Percentiles rank a stretch among this genome's conserved stretches.
Evolutionary conservation across 2,797 vertebrate genomes (phyloP).

Genomic region (Carduelis carduelis): DNA sequence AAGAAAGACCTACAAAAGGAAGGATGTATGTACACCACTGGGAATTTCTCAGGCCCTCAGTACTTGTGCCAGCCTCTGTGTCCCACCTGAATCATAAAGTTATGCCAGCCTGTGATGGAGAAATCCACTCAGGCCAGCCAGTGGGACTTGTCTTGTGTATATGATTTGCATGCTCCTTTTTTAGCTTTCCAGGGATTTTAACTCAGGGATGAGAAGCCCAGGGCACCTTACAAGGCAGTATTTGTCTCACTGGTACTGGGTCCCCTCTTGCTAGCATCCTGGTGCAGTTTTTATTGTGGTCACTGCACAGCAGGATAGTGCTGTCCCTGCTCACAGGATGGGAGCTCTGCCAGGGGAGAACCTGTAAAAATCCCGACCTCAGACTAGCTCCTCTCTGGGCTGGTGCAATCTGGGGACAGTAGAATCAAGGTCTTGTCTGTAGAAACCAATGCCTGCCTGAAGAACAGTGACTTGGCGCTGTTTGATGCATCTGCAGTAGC

Average conservation of each 20-base stretch:
- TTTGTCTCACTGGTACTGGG: background rate
- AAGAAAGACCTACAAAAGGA: background rate
- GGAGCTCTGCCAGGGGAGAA: background rate
- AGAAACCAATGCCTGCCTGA: background rate
- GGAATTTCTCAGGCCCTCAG: background rate
- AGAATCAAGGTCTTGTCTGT: background rate
- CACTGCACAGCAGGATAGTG: background rate
- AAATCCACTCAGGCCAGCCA: background rate
- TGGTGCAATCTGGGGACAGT: background rate
- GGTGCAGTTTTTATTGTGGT: background rate
- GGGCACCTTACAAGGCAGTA: background rate
- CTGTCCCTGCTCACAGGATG: background rate
- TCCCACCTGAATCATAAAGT: background rate
- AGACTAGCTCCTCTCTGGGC: fast-evolving
- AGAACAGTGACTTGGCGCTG: background rate
- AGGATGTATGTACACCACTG: fast-evolving
- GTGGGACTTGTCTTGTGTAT: background rate
- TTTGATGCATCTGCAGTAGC: background rate
- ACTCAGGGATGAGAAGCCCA: background rate
- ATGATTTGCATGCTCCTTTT: background rate
- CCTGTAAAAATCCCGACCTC: fast-evolving
- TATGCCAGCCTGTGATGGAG: background rate
- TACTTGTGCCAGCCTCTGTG: background rate
- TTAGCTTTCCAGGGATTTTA: background rate
- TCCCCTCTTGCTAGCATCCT: fast-evolving